Percentiles rank a stretch among this genome's conserved stretches.
Conservation (phyloP, 2,113 vertebrate genomes). For the Steatornis caripensis region DNA sequence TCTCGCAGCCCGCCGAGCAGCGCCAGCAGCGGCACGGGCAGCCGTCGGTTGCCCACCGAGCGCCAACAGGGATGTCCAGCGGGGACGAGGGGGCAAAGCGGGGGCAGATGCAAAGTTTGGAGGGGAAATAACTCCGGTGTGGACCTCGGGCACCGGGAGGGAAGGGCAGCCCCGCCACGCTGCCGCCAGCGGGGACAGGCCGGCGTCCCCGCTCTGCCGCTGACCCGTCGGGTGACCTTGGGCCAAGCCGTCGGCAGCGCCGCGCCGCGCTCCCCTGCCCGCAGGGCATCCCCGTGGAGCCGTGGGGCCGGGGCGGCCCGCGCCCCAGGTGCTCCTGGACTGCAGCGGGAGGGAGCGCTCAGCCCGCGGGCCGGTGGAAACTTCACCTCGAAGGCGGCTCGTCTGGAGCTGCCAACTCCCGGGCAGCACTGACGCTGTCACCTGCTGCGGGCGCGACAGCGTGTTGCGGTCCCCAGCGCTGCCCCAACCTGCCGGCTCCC, state of each 20-base stretch:
- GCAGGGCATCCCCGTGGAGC: not conserved
- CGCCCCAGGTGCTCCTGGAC: not conserved
- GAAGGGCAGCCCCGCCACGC: not conserved
- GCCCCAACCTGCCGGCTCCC: not conserved
- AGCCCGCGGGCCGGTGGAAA: not conserved
- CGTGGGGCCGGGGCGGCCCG: accelerated
- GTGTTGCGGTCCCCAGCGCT: not conserved
- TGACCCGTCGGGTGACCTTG: slow-evolving; percentile 17
- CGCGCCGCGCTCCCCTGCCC: not conserved
- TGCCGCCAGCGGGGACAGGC: not conserved
- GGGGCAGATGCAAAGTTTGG: not conserved
- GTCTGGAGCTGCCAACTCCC: not conserved
- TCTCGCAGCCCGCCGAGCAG: too few relatives aligned
- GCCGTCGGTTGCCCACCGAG: not conserved
- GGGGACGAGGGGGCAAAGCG: not conserved
- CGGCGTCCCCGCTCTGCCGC: not conserved
- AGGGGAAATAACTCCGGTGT: not conserved
- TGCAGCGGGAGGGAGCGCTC: not conserved
- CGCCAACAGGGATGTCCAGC: accelerated
- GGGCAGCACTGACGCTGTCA: not conserved
- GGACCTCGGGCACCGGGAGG: not conserved
- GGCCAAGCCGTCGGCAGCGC: not conserved
- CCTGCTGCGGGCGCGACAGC: not conserved
- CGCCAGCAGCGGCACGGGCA: too few relatives aligned
- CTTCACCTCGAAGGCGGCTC: not conserved